Base-by-base conservation (phyloP, 2,888 invertebrate species). In the Lucinisca nassula region DNA sequence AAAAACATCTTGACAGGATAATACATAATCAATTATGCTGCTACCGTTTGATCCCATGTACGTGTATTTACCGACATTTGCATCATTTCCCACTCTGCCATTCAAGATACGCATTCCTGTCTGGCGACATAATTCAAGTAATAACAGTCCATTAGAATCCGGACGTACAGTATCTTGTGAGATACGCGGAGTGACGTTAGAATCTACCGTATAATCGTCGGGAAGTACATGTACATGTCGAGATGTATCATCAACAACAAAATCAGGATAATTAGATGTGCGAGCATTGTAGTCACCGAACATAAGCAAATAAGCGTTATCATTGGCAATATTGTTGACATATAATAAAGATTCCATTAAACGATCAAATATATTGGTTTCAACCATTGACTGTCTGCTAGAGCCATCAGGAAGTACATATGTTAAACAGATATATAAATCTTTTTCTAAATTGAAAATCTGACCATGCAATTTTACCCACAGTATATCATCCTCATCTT, bases 91-190 rank as follows among this genome's bases (percentile, higher is more conserved):
- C 24, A 35, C 37, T 21, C 83, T 17, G 14, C 83, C 83, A 40
- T 78, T 83, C 27, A 73, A 3, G 30, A 83, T 78, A 3, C 83
- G 61, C 4, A 83, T 12, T 6, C 83, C 83, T 30, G 83, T 55
- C 24, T 77, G 77, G 38, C 78, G 78, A 21, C 49, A 78, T 12
- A 83, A 30, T 32, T 83, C 83, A 32, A 83, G 37, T 40, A 83
- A n/a, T 17, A 78, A 10, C 27, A 17, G n/a, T 32, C 82, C 82
- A 27, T 82, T 67, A 45, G 61, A 51, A 38, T 76, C 45, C 17
- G 51, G 4, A 6, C 45, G 70, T 30, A 45, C 37, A n/a, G n/a
- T n/a, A 35, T 82, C 77, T 51, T 76, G 49, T 49, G 76, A 70
- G 30, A 27, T n/a, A 21, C n/a, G n/a, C n/a, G n/a, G n/a, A n/a